Percentiles rank a stretch among this genome's conserved stretches.
Evolutionary conservation across 2,888 invertebrate species (phyloP).

Genomic region (Cenopis cana): DNA sequence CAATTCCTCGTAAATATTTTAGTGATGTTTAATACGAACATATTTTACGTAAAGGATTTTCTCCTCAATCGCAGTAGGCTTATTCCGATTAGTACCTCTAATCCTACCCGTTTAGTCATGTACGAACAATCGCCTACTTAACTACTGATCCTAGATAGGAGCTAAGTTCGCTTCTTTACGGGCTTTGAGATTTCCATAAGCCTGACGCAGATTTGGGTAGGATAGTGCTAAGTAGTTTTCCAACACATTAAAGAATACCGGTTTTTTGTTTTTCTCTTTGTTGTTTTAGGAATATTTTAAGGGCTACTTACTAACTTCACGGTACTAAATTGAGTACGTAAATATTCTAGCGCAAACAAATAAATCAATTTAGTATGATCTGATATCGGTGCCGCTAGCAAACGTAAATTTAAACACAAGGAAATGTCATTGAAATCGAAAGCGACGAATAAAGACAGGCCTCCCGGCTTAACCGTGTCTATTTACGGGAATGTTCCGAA

Average conservation of each 20-base stretch:
- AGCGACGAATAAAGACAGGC: background rate
- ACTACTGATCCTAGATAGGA: slow-evolving; percentile 2
- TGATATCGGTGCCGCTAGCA: too few relatives aligned
- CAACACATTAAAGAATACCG: background rate
- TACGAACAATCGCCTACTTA: background rate
- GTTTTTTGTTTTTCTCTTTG: too few relatives aligned
- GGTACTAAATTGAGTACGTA: too few relatives aligned
- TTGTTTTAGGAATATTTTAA: too few relatives aligned
- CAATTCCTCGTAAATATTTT: background rate
- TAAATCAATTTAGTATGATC: too few relatives aligned
- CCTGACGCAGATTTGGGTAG: background rate
- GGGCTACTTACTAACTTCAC: too few relatives aligned
- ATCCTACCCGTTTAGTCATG: background rate
- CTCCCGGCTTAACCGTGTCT: background rate
- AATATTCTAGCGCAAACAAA: too few relatives aligned
- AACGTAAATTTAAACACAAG: too few relatives aligned
- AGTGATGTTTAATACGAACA: too few relatives aligned
- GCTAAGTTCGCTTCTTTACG: background rate
- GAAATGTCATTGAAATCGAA: background rate
- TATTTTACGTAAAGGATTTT: background rate
- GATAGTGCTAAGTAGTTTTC: background rate
- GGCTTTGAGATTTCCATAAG: slow-evolving; percentile 5
- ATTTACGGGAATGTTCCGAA: background rate
- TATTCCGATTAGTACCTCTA: background rate
- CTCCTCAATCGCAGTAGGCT: background rate